Evolutionary conservation across 2,113 vertebrate genomes (phyloP), one percentile per base, ranked within the genome.

Genomic region (Oreamnos americanus): DNA sequence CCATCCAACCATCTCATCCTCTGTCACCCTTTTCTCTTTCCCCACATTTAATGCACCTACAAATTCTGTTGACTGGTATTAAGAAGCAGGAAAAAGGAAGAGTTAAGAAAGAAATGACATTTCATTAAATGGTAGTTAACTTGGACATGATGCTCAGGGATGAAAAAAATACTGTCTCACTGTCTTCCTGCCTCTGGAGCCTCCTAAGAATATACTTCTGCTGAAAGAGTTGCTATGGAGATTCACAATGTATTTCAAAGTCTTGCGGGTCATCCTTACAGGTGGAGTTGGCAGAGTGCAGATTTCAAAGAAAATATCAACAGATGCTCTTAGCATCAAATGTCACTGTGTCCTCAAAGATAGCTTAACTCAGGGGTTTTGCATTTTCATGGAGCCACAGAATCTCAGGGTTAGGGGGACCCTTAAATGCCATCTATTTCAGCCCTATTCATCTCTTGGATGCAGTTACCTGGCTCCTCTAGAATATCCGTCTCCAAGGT

Each of bases 231-330:
- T 98, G 96, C 97, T 93, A 98, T 98, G 97, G 98, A 98, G 97
- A 98, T 90, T 49, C 39, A 91, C 51, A 86, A 76, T 93, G 78
- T n/a, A 83, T 83, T 33, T 71, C 87, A 57, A n/a, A 7, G 9
- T 97, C 95, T 91, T 79, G 78, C 0, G 1, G 97, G 97, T 84
- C 96, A 96, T 49, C 88, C 89, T 97, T 89, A n/a, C 51, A 96
- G 97, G 93, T 91, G 76, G 92, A 92, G 92, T 7, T 58, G 76
- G 88, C 89, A 71, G 51, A n/a, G 86, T 8, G 57, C 81, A 55
- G 82, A 74, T 96, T 98, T 98, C 97, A 98, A 96, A 97, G 96
- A 96, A 96, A 98, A 96, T 96, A 97, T 81, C 97, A 97, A 98
- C 97, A 98, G 89, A 97, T 88, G 94, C 93, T 97, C 82, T 97